phyloP scores from a whole-genome alignment of 2,113 vertebrate genomes.

The Osmerus eperlanus region DNA sequence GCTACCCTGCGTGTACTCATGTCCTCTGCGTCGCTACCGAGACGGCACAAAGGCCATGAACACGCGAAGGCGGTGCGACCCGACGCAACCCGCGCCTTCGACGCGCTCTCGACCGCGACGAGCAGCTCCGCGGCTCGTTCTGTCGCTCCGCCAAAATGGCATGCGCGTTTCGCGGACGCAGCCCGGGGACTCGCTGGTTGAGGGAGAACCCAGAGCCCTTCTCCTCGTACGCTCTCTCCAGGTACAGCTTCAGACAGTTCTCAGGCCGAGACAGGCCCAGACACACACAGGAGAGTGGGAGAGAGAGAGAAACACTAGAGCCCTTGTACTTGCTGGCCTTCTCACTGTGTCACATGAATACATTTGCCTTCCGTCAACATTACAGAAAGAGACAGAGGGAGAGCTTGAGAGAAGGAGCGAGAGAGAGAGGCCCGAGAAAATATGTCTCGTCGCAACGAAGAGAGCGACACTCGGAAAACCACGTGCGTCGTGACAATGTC shows the following conservation, averaged over 20 bases:
- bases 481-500: background rate
- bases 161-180: no score
- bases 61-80: no score
- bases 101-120: no score
- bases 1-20: no score
- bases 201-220: no score
- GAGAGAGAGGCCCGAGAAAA: constrained; percentile 7
- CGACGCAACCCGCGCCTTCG: no score
- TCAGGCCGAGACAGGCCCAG: background rate
- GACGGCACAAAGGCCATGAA: no score
- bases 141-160: no score
- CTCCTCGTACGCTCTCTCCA: no score
- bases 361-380: constrained; percentile 19
- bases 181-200: no score
- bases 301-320: constrained; percentile 2
- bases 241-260: background rate
- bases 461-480: background rate
- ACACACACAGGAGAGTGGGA: background rate
- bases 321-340: background rate
- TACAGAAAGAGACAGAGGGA: constrained; percentile 3
- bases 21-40: no score
- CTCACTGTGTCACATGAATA: constrained; percentile 18
- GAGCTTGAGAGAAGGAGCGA: background rate
- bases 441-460: background rate
- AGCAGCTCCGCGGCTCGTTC: no score